phyloP scores from a whole-genome alignment of 2,888 invertebrate species.

The Hermaeophaga mercurialis region DNA sequence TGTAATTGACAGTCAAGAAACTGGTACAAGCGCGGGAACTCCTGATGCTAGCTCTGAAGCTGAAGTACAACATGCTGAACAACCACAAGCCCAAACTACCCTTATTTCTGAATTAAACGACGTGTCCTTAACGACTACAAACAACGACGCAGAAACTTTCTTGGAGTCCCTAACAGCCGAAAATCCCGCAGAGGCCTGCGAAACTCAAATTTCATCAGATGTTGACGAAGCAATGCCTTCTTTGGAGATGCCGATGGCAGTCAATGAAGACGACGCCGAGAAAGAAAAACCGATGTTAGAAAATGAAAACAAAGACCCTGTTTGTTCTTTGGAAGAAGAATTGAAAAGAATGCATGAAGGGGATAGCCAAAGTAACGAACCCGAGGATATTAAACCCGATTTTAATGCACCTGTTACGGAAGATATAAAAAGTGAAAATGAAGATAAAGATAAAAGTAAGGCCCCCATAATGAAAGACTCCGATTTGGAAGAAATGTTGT shows the following conservation, averaged over 20 bases:
- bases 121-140: conserved; percentile 5
- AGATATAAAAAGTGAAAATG: background rate
- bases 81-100: background rate
- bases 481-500: conserved; percentile 36
- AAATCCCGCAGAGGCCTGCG: conserved; percentile 6
- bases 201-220: background rate
- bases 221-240: conserved; percentile 5
- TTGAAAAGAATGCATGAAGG: conserved; percentile 34
- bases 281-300: conserved; percentile 7
- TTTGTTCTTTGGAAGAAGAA: conserved; percentile 33
- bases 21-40: conserved; percentile 8
- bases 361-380: conserved; percentile 15
- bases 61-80: background rate
- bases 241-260: conserved; percentile 1
- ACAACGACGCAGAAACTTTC: conserved; percentile 18
- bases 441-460: conserved; percentile 9
- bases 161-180: conserved; percentile 19
- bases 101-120: conserved; percentile 21
- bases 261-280: background rate
- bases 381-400: conserved; percentile 1
- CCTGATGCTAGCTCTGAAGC: background rate
- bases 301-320: conserved; percentile 16
- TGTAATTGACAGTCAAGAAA: conserved; percentile 4
- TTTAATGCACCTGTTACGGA: too few relatives aligned
- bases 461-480: conserved; percentile 31